Base-by-base conservation (phyloP, 2,888 invertebrate genomes). In the Pseudeuparius sepicola region DNA sequence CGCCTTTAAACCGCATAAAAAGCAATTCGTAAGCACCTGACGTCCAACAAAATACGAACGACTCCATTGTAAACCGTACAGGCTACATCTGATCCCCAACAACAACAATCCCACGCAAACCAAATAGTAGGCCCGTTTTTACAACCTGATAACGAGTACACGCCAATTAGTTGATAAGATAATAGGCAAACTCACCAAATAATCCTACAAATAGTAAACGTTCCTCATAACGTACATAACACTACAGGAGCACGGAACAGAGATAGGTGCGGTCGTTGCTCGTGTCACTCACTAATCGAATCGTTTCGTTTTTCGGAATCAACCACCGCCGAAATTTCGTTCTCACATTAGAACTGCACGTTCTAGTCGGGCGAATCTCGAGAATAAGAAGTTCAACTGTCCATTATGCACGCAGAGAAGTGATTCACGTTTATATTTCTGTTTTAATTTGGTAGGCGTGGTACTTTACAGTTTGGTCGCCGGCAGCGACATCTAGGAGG, bases 241-340 rank as follows among this genome's bases (percentile, higher is more conserved):
- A 26, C 36, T 26, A 36, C 36, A 35, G 34, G 33, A 24, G 25
- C 6, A 20, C 20, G 20, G n/a, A 50, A 55, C 52, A 51, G 51
- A 48, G 51, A 56, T 56, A 60, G 59, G 59, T 59, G 59, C 58
- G 59, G 59, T 55, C 42, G 39, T 45, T 39, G 40, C 31, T 41
- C 39, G 32, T 42, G 38, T 42, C 40, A 43, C 43, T 43, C 37
- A 43, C 43, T 40, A 42, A 40, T 40, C 40, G 36, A 41, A 46
- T 26, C 25, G 28, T 25, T 36, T 28, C 31, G n/a, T n/a, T 20
- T 26, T 26, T 35, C 26, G 14, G 36, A 34, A 39, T 14, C 26
- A 33, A 31, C 4, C 18, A 36, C 31, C 17, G 18, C 9, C 18
- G 9, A 30, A 15, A 17, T 36, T 31, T 31, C 31, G 30, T 36